These are phyloP conservation scores for Drosophila fuyamai DNA, from an alignment of 1,140 invertebrate species.

Conservation along the genomic window DNA sequence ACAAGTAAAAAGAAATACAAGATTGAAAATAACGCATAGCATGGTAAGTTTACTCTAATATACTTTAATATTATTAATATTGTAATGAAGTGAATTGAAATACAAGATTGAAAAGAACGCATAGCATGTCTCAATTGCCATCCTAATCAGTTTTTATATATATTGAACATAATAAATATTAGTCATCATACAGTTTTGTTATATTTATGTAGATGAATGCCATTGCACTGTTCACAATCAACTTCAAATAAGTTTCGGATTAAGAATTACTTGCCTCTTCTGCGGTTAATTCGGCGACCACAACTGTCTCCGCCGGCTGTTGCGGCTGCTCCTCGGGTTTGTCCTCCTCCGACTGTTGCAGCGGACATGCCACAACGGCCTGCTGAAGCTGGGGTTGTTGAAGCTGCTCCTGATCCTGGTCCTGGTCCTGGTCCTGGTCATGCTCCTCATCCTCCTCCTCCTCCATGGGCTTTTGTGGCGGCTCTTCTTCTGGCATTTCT, in stretches of 20 bases:
- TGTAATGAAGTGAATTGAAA: no score
- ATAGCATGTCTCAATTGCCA: no score
- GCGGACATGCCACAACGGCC: slow-evolving; percentile 4
- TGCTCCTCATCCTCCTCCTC: slow-evolving; percentile 58
- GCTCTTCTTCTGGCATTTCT: slow-evolving; percentile 73
- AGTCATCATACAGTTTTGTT: no score
- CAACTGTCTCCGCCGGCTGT: slow-evolving; percentile 11
- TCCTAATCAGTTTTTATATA: no score
- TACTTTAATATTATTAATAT: no score
- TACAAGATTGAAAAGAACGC: no score
- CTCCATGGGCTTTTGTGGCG: slow-evolving; percentile 67
- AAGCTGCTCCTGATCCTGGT: slow-evolving; percentile 24
- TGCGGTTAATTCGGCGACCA: slow-evolving; percentile 87
- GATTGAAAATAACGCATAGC: no score
- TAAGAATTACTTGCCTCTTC: slow-evolving; percentile 88
- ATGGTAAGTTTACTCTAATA: background rate
- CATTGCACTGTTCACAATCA: background rate
- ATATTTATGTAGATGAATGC: no score
- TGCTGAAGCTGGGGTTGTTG: slow-evolving; percentile 8
- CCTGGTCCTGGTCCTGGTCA: slow-evolving; percentile 15
- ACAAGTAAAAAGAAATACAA: no score
- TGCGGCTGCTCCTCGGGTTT: background rate
- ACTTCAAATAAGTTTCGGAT: no score
- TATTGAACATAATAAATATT: no score
- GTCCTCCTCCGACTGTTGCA: slow-evolving; percentile 13